Evolutionary conservation across 2,888 invertebrate genomes (phyloP), one percentile per base, ranked within the genome.

Genomic region (Himalopsyche kuldschensis): DNA sequence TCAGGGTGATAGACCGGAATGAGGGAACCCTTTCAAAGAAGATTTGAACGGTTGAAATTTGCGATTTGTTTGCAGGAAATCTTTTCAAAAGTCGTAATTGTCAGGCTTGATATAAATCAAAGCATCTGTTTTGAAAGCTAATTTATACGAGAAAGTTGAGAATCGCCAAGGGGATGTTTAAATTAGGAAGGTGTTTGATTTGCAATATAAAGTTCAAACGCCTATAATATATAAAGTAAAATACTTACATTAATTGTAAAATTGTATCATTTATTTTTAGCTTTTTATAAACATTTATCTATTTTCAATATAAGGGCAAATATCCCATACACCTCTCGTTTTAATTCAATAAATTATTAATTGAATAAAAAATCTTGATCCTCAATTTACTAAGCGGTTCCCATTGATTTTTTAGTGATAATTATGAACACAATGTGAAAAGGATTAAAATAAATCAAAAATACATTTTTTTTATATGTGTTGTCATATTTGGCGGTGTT

Each of bases 1-100:
- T 35, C 76, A 41, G 76, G 76, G 76, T 76, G 76, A 76, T 35
- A 76, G 76, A 76, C 76, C 35, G 76, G 76, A 76, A 76, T 76
- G 20, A n/a, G 17, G 76, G 24, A 41, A 32, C 41, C 24, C 63
- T 81, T 78, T 47, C 75, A 77, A 76, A 69, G 47, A 75, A 75
- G 47, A 27, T 27, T 41, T 80, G n/a, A 27, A 63, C 41, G 63
- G 41, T 69, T 69, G 15, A 27, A 69, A 69, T 69, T 69, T 69
- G 15, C 30, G 27, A 69, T 69, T 69, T 69, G 69, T 69, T 69
- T 69, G 69, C 69, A 11, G 27, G 30, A 69, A 69, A 69, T 69
- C 69, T 69, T 69, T 69, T 69, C 69, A 15, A 69, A 69, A 69
- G 69, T 69, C 69, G 69, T 69, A 69, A 69, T 69, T 69, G 69